These are phyloP conservation scores for Drosophila pseudotakahashii DNA, from an alignment of 2,888 invertebrate genomes.

Conservation along the genomic window DNA sequence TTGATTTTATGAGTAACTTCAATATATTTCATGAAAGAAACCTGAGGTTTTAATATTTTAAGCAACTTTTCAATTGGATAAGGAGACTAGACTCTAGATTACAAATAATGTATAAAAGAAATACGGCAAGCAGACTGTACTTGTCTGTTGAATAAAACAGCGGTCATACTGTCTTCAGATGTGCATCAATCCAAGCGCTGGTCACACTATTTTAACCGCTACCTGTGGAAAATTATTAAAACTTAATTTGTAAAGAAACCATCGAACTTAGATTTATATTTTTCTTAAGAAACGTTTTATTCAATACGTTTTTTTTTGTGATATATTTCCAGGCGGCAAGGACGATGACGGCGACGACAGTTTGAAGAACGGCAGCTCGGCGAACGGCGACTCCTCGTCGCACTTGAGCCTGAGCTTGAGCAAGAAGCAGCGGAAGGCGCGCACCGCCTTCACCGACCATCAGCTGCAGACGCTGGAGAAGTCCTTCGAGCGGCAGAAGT, in stretches of 20 bases:
- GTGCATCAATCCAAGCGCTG: neutral
- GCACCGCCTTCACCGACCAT: slow-evolving; percentile 99
- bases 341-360: slow-evolving; percentile 89
- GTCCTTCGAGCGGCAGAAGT: slow-evolving; percentile 98
- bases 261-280: too few relatives aligned
- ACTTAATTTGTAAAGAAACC: too few relatives aligned
- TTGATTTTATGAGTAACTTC: too few relatives aligned
- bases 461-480: slow-evolving; percentile 98
- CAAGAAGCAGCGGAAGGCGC: slow-evolving; percentile 97
- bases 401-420: slow-evolving; percentile 85
- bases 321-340: slow-evolving; percentile 88
- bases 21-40: neutral
- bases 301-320: too few relatives aligned
- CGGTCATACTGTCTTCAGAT: neutral
- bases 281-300: too few relatives aligned
- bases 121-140: neutral
- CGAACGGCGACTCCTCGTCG: slow-evolving; percentile 65
- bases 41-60: too few relatives aligned
- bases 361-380: slow-evolving; percentile 81
- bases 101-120: too few relatives aligned
- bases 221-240: neutral
- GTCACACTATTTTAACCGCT: neutral
- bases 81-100: too few relatives aligned
- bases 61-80: too few relatives aligned
- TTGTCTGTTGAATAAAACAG: neutral